Base-by-base conservation (phyloP, 2,797 vertebrate species). In the Rhadinocentrus ornatus region DNA sequence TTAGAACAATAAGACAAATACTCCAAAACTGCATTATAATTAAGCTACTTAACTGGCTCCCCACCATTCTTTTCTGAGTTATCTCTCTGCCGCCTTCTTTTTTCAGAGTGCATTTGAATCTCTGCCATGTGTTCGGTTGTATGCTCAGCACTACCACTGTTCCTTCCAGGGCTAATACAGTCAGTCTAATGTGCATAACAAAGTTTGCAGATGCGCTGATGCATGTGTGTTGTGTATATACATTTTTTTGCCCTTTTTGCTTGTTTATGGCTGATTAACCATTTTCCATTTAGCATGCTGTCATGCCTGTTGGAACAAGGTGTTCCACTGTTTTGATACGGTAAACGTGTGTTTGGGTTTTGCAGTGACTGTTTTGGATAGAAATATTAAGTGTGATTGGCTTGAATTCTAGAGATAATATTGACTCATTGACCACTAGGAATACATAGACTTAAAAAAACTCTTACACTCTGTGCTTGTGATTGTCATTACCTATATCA, bases 351-450 rank as follows among this genome's bases (percentile, higher is more conserved):
- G 88, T 89, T 90, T 80, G 73, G 72, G 61, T 60, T 84, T 83
- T 62, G 54, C 69, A 75, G 68, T 86, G 82, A 86, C 76, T 86
- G 80, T 89, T 90, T 88, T 86, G 73, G 83, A 88, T 69, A 78
- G 69, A 48, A 71, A 73, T 82, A 85, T 80, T 10, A 34, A 71
- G 60, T 79, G 71, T 80, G 66, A 80, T 24, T 72, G 67, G 63
- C 57, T 58, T 27, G 60, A 66, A 62, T 81, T 85, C 78, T 84
- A 53, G 68, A 62, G 76, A 74, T 84, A 83, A 88, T 88, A 85
- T 80, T 68, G 64, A 71, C 55, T 66, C 62, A 74, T 69, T 78
- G 71, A 62, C 73, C 50, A 31, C 10, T 46, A 66, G 73, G 73
- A 55, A 55, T 73, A 32, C 32, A 26, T 79, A 69, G 75, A 77